Base-by-base conservation (phyloP, 30 jellyfish, hydroid and myxozoan genomes). In the Pseudorhiza aurosa region DNA sequence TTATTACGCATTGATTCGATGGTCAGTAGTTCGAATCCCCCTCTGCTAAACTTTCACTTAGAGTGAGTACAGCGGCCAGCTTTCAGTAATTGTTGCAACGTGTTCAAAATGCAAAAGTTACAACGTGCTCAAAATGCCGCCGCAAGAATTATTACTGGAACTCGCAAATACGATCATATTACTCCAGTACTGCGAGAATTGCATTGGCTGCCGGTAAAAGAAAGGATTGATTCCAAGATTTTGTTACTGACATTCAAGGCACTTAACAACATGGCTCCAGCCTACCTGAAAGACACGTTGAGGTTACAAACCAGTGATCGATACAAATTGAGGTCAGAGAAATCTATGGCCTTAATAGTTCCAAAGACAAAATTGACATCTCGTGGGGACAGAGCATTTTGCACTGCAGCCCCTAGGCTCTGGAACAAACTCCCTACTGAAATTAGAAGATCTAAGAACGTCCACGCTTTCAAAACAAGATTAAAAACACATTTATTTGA, bases 121-220 rank as follows among this genome's bases (percentile, higher is more conserved):
- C 92, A 80, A 50, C 49, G 75, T 2, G 77, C 49, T 26, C 92
- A 63, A 31, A 80, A 80, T 35, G 77, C 85, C 4, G 93, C 93
- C 40, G 77, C 93, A 28, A 43, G 84, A 26, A 31, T 78, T 15
- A 50, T 60, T 43, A 27, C 58, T 43, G 64, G 72, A 9, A 33
- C 65, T 19, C 56, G 25, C 43, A 60, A 64, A 60, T 59, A 35
- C 58, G 73, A 59, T 22, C 88, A 58, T 31, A 37, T 55, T 29
- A 75, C 88, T 35, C 82, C 83, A 19, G 36, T 47, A 2, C 51
- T 70, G 57, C 51, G 44, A 30, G 78, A 68, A 58, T 63, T 82
- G 78, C 87, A 68, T 60, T 68, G 95, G 95, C 87, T 82, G 82
- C 82, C 73, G 45, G 82, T 82, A 39, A 79, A 68, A 70, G 81